A percentile compares a stretch with the other conserved stretches of the same genome.
Conservation (phyloP, 2,113 vertebrate genomes). For the Lepus americanus region DNA sequence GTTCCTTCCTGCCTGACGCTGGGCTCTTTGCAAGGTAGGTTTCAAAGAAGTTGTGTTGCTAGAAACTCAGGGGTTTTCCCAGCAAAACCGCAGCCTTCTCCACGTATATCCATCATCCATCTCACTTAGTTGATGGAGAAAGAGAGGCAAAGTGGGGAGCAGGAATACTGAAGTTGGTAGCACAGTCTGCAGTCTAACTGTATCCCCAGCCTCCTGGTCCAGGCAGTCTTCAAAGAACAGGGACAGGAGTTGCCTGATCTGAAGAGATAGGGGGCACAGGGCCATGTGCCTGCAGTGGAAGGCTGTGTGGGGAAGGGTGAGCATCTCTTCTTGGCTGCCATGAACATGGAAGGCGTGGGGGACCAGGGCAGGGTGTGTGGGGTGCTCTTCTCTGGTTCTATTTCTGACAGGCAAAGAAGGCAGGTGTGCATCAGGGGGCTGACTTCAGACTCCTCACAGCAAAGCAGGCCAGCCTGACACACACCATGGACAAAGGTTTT, state of each 20-base stretch:
- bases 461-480: not conserved
- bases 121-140: not conserved
- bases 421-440: not conserved
- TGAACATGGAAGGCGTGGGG: not conserved
- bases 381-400: not conserved
- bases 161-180: not conserved
- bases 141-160: not conserved
- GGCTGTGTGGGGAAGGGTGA: fast-evolving
- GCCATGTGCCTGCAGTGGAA: not conserved
- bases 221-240: not conserved
- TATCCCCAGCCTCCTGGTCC: not conserved
- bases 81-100: not conserved
- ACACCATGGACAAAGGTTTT: not conserved
- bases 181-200: not conserved
- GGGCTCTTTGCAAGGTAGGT: not conserved
- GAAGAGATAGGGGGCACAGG: not conserved
- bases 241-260: not conserved
- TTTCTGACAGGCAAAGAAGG: not conserved
- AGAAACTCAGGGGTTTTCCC: not conserved
- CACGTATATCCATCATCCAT: not conserved
- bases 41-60: not conserved
- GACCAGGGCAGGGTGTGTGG: not conserved
- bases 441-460: not conserved
- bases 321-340: not conserved
- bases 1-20: not conserved